Evolutionary conservation across 2,113 vertebrate species (phyloP).

Genomic region (Bubo scandiacus): DNA sequence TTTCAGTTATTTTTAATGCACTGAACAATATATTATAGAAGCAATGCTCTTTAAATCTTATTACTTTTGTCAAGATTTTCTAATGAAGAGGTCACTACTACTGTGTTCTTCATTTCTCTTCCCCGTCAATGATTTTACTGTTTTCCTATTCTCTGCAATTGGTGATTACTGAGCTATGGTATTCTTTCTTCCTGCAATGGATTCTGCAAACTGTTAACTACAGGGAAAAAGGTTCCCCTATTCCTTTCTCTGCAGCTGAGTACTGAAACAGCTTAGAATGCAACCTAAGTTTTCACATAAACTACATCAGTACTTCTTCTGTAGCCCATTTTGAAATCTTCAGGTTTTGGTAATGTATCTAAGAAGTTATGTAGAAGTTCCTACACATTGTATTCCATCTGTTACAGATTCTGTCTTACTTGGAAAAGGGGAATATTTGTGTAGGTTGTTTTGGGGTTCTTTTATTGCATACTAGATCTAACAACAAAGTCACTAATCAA

Average conservation of each 20-base stretch:
- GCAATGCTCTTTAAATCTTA: not conserved
- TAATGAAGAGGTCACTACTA: not conserved
- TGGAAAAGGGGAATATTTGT: not conserved
- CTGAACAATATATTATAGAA: not conserved
- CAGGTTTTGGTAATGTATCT: not conserved
- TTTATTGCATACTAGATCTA: not conserved
- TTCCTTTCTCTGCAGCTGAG: not conserved
- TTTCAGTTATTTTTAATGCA: slow-evolving; percentile 9
- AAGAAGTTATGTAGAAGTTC: slow-evolving; percentile 18
- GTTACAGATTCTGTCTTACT: slow-evolving; percentile 11
- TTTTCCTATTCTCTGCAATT: not conserved
- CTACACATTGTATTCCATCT: slow-evolving; percentile 1
- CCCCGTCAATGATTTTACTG: not conserved
- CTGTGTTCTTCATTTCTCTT: not conserved
- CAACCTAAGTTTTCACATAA: not conserved
- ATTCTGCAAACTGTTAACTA: not conserved
- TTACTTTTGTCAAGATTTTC: not conserved
- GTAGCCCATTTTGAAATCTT: slow-evolving; percentile 8
- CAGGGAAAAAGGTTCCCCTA: not conserved
- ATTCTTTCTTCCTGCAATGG: not conserved
- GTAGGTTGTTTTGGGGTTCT: not conserved
- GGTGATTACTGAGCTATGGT: not conserved
- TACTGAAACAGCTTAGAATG: not conserved
- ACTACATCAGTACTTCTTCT: not conserved
- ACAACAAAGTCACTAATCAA: not conserved